Percentiles rank a stretch among this genome's conserved stretches.
phyloP scores from a whole-genome alignment of 2,113 vertebrate genomes.

The Thryonomys swinderianus region DNA sequence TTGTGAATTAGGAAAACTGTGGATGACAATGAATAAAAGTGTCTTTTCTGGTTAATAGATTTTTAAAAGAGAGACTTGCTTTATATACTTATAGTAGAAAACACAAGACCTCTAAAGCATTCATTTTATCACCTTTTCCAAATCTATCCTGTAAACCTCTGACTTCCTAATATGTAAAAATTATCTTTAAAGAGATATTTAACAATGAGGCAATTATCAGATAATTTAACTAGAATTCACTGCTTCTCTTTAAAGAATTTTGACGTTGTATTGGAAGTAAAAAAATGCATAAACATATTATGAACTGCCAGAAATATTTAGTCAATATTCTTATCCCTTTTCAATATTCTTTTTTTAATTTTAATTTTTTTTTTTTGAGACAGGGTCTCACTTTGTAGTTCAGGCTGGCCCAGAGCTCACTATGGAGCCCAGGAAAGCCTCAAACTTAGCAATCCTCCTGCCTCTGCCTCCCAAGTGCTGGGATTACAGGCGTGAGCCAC shows the following conservation, averaged over 20 bases:
- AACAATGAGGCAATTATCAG: neutral
- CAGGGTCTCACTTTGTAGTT: too few relatives aligned
- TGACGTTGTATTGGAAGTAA: neutral
- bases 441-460: too few relatives aligned
- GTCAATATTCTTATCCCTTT: neutral
- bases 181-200: neutral
- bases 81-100: neutral
- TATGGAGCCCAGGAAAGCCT: too few relatives aligned
- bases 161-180: neutral
- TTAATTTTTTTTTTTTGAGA: too few relatives aligned
- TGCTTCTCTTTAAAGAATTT: neutral
- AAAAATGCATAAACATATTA: neutral
- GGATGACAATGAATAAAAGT: neutral
- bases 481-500: too few relatives aligned
- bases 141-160: neutral
- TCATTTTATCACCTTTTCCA: neutral
- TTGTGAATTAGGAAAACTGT: neutral
- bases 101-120: neutral
- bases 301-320: neutral
- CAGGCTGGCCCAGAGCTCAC: too few relatives aligned
- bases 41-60: neutral
- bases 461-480: too few relatives aligned
- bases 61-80: neutral
- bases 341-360: neutral
- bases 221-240: neutral